Evolutionary conservation across 2,888 invertebrate genomes (phyloP), one percentile per base, ranked within the genome.

Genomic region (Andrena marginata): DNA sequence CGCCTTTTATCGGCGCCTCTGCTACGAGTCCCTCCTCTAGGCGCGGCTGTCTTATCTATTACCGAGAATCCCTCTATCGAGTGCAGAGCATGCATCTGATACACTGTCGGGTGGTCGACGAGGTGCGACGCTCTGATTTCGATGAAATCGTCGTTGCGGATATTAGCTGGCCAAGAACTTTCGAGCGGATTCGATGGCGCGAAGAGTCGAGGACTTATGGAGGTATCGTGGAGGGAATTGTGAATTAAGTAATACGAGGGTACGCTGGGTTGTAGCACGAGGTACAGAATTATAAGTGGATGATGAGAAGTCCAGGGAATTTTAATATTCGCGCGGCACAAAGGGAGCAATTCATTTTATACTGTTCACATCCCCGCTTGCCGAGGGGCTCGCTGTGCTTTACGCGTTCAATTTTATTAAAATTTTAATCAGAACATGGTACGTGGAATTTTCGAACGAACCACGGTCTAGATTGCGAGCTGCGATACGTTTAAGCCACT

Each of bases 41-140:
- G 42, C 13, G 35, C 10, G 35, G 31, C 56, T 51, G 48, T 0
- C 42, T 82, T 73, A 72, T 82, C 62, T 48, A 1, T 10, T 35
- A n/a, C 33, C 33, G 20, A 23, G 62, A 62, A 35, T 13, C 3
- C n/a, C 59, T 62, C 20, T 49, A 48, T 4, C 48, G 20, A 60
- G 2, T 29, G 31, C n/a, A 4, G 6, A 2, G 16, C n/a, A 3
- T 0, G 2, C 2, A 5, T 8, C 4, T 10, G 26, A 56, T 26
- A 26, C 26, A 26, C 54, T 56, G 10, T 20, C 10, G 23, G 4
- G 54, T 3, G 4, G 3, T 4, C 26, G 10, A 26, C 23, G 13
- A 10, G 54, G 20, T 56, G 7, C 8, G 8, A 54, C 8, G 10
- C 26, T 26, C 10, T 13, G 0, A 4, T 26, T 56, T 56, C 23